Percentiles rank a stretch among this genome's conserved stretches.
Evolutionary conservation across 2,797 vertebrate species (phyloP).

Genomic region (Pipistrellus pipistrellus): DNA sequence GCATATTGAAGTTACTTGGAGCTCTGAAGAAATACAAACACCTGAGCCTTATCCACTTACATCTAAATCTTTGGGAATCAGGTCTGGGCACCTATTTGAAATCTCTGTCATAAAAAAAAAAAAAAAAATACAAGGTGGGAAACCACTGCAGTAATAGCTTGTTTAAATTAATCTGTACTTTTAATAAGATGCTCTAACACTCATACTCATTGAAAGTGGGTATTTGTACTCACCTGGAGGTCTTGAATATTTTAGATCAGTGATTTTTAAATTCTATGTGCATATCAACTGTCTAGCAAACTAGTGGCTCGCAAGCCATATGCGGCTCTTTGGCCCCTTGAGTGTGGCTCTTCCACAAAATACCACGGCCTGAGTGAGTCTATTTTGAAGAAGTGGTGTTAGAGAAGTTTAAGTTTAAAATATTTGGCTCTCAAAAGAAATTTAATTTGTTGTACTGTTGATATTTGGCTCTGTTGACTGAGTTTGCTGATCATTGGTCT

Average conservation of each 20-base stretch:
- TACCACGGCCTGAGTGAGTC: too few relatives aligned
- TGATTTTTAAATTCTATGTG: not conserved
- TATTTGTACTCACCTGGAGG: not conserved
- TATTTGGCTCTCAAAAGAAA: too few relatives aligned
- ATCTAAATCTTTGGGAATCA: slow-evolving; percentile 8
- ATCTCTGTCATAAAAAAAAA: not conserved
- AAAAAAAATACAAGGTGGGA: not conserved
- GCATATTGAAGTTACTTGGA: not conserved
- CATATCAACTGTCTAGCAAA: not conserved
- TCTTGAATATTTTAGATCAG: not conserved
- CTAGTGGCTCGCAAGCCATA: too few relatives aligned
- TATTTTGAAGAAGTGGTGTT: too few relatives aligned
- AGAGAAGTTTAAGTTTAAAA: too few relatives aligned
- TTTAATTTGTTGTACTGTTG: too few relatives aligned
- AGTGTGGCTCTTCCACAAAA: too few relatives aligned
- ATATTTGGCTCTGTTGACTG: too few relatives aligned
- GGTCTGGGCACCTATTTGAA: not conserved
- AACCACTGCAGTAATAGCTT: not conserved
- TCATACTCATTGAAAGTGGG: not conserved
- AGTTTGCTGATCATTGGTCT: not conserved
- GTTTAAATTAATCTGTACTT: slow-evolving; percentile 22
- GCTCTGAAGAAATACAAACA: not conserved
- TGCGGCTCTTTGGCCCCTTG: too few relatives aligned
- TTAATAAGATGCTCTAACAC: not conserved
- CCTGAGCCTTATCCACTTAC: not conserved